These are phyloP conservation scores for Cantharis rufa DNA, from an alignment of 2,888 invertebrate species.

Conservation along the genomic window DNA sequence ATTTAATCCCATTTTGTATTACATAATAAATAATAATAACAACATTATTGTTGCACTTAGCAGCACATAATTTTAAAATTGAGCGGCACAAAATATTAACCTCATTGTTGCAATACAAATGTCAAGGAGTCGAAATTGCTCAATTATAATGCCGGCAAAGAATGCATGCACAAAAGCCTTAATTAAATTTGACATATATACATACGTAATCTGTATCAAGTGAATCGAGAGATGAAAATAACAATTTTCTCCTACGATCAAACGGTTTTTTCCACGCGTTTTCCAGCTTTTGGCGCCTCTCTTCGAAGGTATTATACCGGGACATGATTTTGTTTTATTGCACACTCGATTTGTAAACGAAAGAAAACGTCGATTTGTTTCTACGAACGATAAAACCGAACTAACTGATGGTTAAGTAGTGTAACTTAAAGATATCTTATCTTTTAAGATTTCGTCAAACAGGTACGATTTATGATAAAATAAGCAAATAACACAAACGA, in stretches of 20 bases:
- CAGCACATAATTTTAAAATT: not conserved
- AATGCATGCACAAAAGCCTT: not conserved
- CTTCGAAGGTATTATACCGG: conserved; percentile 13
- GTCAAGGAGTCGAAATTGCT: conserved; percentile 10
- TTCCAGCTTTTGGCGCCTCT: conserved; percentile 5
- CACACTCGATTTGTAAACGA: not conserved
- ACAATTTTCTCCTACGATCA: conserved; percentile 8
- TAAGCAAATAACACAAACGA: conserved; percentile 15
- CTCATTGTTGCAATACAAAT: conserved; percentile 14
- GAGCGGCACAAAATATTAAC: conserved; percentile 13
- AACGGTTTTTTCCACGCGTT: conserved; percentile 7
- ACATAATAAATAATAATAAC: not conserved
- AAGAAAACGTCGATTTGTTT: not conserved
- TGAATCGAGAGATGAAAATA: conserved; percentile 23
- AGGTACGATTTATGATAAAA: conserved; percentile 25
- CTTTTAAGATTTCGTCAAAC: conserved; percentile 18
- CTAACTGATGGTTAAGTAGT: not conserved
- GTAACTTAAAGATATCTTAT: conserved; percentile 17
- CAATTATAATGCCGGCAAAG: not conserved
- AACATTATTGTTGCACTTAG: not conserved
- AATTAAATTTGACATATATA: conserved; percentile 3
- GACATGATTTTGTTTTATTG: conserved; percentile 4
- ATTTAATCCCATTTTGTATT: not conserved
- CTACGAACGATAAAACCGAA: not conserved
- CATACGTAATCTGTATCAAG: conserved; percentile 21